A percentile compares a stretch with the other conserved stretches of the same genome.
Conservation (phyloP, 2,888 invertebrate genomes). For the Agonopterix arenella region DNA sequence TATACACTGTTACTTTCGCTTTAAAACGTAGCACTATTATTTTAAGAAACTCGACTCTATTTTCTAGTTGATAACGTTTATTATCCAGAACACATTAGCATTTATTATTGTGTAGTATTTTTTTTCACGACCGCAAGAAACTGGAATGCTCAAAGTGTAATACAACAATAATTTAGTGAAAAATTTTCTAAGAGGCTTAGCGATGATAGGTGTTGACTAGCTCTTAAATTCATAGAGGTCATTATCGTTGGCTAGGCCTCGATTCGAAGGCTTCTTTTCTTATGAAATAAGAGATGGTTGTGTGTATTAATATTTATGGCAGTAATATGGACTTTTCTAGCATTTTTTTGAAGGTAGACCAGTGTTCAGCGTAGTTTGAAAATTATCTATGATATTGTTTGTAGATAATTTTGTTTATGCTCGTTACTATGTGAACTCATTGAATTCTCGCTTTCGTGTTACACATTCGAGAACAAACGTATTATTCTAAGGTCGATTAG, state of each 20-base stretch:
- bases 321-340: constrained; percentile 31
- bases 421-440: not conserved
- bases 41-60: not conserved
- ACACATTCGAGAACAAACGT: no score
- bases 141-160: constrained; percentile 22
- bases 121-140: constrained; percentile 1
- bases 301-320: constrained; percentile 40
- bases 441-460: not conserved
- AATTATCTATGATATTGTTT: not conserved
- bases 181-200: not conserved
- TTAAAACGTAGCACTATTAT: not conserved
- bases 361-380: not conserved
- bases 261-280: constrained; percentile 41
- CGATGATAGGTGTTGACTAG: no score
- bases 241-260: constrained; percentile 3
- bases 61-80: not conserved
- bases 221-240: no score
- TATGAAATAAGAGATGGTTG: constrained; percentile 63
- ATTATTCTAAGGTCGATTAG: no score
- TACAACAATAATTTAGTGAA: constrained; percentile 24
- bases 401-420: not conserved
- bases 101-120: constrained; percentile 17
- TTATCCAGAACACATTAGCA: constrained; percentile 12
- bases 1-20: no score
- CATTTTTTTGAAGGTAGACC: constrained; percentile 24